Conservation (phyloP, 2,888 invertebrate species). For the Vanessa cardui region DNA sequence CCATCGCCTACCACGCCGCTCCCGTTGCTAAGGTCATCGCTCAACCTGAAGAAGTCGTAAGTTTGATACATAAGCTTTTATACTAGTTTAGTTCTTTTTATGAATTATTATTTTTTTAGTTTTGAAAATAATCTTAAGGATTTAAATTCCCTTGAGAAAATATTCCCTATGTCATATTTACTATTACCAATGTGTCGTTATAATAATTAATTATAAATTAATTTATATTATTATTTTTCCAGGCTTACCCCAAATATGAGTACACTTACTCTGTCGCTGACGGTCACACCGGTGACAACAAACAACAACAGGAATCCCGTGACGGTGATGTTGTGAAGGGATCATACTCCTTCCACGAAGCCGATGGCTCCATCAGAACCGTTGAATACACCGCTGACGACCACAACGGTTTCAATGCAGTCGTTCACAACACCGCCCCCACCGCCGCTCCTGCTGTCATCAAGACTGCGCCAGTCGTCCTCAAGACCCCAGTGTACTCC, state of each 20-base stretch:
- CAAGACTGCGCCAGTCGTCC: slow-evolving; percentile 60
- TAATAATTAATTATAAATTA: not conserved
- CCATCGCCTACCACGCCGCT: slow-evolving; percentile 56
- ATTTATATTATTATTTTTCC: slow-evolving; percentile 10
- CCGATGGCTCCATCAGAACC: slow-evolving; percentile 81
- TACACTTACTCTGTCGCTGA: slow-evolving; percentile 82
- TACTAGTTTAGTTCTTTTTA: not conserved
- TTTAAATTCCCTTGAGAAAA: too few species aligned
- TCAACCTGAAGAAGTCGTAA: slow-evolving; percentile 46
- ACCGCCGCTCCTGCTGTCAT: slow-evolving; percentile 57
- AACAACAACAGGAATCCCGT: slow-evolving; percentile 77
- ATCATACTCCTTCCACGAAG: slow-evolving; percentile 79
- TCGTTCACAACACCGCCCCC: slow-evolving; percentile 65
- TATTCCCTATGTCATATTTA: too few species aligned
- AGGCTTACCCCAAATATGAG: slow-evolving; percentile 76
- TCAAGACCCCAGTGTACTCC: slow-evolving; percentile 66
- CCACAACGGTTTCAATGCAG: slow-evolving; percentile 72
- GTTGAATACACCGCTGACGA: slow-evolving; percentile 79
- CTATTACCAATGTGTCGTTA: too few species aligned
- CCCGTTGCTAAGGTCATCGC: slow-evolving; percentile 50
- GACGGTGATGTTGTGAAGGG: slow-evolving; percentile 81
- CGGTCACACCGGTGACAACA: slow-evolving; percentile 82
- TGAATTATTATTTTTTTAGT: too few species aligned
- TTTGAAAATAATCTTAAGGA: too few species aligned
- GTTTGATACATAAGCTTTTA: slow-evolving; percentile 14